A percentile compares a stretch with the other conserved stretches of the same genome.
Evolutionary conservation across 2,888 invertebrate species (phyloP).

Genomic region (Empis livida): DNA sequence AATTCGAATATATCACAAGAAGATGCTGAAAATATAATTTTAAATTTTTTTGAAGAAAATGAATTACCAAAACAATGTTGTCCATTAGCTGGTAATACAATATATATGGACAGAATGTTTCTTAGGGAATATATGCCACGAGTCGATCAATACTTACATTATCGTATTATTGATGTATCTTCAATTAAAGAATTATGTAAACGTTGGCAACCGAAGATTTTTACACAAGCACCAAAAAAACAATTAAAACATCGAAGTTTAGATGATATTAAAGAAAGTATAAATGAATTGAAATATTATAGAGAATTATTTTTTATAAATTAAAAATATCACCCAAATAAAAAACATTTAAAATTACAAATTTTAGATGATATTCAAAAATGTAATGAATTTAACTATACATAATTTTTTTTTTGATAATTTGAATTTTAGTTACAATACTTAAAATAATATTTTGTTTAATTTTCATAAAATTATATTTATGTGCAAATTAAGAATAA

Average conservation of each 20-base stretch:
- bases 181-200: constrained; percentile 72
- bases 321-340: neutral
- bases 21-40: constrained; percentile 55
- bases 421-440: too few relatives aligned
- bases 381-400: too few relatives aligned
- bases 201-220: constrained; percentile 60
- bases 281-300: constrained; percentile 72
- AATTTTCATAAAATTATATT: too few relatives aligned
- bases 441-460: too few relatives aligned
- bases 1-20: constrained; percentile 50
- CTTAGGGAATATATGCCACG: constrained; percentile 69
- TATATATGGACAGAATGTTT: constrained; percentile 78
- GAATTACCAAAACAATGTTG: constrained; percentile 42
- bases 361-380: too few relatives aligned
- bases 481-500: too few relatives aligned
- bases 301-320: constrained; percentile 27
- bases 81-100: constrained; percentile 76
- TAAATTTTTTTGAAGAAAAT: constrained; percentile 52
- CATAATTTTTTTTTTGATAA: too few relatives aligned
- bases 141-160: constrained; percentile 68
- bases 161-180: constrained; percentile 86
- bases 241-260: constrained; percentile 55
- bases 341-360: too few relatives aligned
- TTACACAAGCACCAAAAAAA: constrained; percentile 46
- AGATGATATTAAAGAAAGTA: constrained; percentile 78